Base-by-base conservation (phyloP, 2,113 vertebrate genomes). In the Thryonomys swinderianus region DNA sequence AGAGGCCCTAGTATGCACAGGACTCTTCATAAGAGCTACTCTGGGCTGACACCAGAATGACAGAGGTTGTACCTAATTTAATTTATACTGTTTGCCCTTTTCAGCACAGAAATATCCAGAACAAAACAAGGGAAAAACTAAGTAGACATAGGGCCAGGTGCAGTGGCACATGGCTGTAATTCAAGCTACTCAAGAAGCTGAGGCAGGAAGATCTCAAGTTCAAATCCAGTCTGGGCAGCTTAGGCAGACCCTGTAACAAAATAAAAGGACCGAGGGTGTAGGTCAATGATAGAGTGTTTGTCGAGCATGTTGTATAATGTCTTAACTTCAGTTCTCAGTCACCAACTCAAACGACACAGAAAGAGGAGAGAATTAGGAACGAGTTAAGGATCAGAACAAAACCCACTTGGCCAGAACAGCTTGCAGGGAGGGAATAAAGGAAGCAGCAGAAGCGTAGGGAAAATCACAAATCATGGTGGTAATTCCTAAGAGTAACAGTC, bases 21-120 rank as follows among this genome's bases (percentile, higher is more conserved):
- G n/a, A 57, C 14, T 45, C 45, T 20, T 73, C n/a, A 32, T 4
- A 59, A 7, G 32, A 27, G 34, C 74, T 74, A 48, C 18, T 16
- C 14, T 3, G 18, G 67, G 74, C 55, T 85, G 16, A 30, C 2
- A 30, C 16, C 83, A 6, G n/a, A 80, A 48, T 16, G 27, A 11
- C 61, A 53, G 80, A 20, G 40, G 21, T 14, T 79, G 30, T 21
- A 45, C 10, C 34, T 76, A 48, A 18, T 67, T 93, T 86, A 89
- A 78, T 51, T 40, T 42, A n/a, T 42, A 25, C 4, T 25, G 69
- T 91, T 82, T 66, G 48, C 59, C 61, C 82, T 40, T 69, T 73
- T 55, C 45, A 51, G 18, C 55, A 40, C 14, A 90, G 85, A 95
- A 89, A 83, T 66, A 83, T 59, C 21, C 30, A 20, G 81, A 94